Evolutionary conservation across 1,140 invertebrate species (phyloP), one percentile per base, ranked within the genome.

Genomic region (Macrosteles quadrilineatus): DNA sequence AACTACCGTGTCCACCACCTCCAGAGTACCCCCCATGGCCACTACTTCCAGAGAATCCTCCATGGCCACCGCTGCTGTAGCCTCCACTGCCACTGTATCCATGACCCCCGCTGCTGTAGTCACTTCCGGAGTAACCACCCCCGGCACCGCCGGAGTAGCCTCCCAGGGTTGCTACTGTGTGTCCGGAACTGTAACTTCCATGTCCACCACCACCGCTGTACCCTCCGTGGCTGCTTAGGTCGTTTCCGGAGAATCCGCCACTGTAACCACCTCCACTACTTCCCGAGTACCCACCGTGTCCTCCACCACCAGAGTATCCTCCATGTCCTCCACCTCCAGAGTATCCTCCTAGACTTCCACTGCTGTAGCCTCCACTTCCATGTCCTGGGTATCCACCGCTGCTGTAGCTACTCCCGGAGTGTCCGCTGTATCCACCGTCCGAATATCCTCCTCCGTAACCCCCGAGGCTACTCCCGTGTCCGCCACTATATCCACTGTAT

Each of bases 21-120:
- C 53, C 67, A 30, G 36, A 40, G 63, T 29, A 40, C 17, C 67
- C 47, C 1, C 27, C 67, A 6, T 1, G 19, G n/a, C 53, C 67
- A 57, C 32, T 17, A 29, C 47, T 36, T 23, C 50, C 21, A 6
- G 23, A 31, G 4, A 4, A 25, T 1, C 29, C 40, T 30, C 45
- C 36, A 63, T n/a, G 29, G 2, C 32, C 59, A 63, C 59, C 59
- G 32, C 32, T 29, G 27, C 53, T 29, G n/a, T 57, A 21, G 6
- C 53, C 53, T 23, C 27, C 53, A 57, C 53, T n/a, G 6, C 6
- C 6, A 57, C n/a, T n/a, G 23, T 29, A 17, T 31, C 59, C 59
- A 63, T 63, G 29, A 29, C 59, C 59, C 17, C 59, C 59, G 23
- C 32, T 36, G 32, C 59, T 36, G 14, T 23, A 30, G 19, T 29